These are phyloP conservation scores for Teleopsis dalmanni DNA, from an alignment of 1,140 invertebrate genomes.

Conservation along the genomic window DNA sequence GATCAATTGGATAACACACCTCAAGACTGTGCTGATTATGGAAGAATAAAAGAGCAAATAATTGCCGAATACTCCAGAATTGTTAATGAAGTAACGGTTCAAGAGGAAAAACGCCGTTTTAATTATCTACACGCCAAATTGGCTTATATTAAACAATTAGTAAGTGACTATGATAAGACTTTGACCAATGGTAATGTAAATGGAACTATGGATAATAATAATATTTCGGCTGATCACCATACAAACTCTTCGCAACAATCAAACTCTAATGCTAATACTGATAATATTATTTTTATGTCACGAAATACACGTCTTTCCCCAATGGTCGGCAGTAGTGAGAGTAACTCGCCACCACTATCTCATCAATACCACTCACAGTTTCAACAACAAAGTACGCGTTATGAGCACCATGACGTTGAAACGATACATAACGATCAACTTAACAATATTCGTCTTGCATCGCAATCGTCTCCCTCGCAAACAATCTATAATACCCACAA, in stretches of 20 bases:
- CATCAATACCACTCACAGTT: slow-evolving; percentile 1
- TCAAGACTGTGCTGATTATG: slow-evolving; percentile 28
- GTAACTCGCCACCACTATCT: slow-evolving; percentile 9
- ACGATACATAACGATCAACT: slow-evolving; percentile 4
- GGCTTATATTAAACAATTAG: slow-evolving; percentile 80
- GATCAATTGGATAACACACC: slow-evolving; percentile 26
- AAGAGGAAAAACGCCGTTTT: slow-evolving; percentile 63
- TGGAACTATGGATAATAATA: too few relatives aligned
- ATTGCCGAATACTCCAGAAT: slow-evolving; percentile 70
- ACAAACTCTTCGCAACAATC: background rate
- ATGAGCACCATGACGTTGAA: slow-evolving; percentile 7
- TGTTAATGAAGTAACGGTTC: slow-evolving; percentile 64
- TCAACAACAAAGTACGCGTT: too few relatives aligned
- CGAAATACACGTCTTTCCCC: slow-evolving; percentile 9
- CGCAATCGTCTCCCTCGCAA: slow-evolving; percentile 5
- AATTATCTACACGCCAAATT: slow-evolving; percentile 83
- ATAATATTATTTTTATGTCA: background rate
- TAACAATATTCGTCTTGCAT: slow-evolving; percentile 8
- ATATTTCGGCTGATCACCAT: background rate
- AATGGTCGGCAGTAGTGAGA: slow-evolving; percentile 12
- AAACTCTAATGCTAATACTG: background rate
- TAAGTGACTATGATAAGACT: slow-evolving; percentile 67
- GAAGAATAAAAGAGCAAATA: slow-evolving; percentile 62
- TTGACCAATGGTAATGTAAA: slow-evolving; percentile 25
- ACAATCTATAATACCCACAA: slow-evolving; percentile 7